phyloP scores from a whole-genome alignment of 2,113 vertebrate genomes.

The Gopherus evgoodei region DNA sequence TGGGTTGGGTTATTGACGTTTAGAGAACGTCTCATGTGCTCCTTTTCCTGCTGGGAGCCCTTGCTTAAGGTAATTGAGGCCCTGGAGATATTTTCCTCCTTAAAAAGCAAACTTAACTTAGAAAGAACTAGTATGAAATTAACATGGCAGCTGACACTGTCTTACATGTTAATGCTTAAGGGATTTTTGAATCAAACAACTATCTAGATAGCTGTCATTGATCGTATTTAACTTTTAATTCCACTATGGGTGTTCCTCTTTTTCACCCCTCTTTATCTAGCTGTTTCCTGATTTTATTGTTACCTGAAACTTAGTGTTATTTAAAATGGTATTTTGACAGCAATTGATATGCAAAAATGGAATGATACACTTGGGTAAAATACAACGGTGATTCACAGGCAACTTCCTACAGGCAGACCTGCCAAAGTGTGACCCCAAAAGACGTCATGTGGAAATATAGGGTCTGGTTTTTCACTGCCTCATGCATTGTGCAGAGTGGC shows the following conservation, averaged over 20 bases:
- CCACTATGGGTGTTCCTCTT: neutral
- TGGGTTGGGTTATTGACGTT: neutral
- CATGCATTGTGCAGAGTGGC: neutral
- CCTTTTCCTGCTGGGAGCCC: neutral
- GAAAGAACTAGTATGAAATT: neutral
- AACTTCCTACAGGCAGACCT: neutral
- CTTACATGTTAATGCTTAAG: neutral
- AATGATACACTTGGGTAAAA: neutral
- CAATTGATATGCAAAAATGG: neutral
- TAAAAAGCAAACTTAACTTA: neutral
- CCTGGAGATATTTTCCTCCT: neutral
- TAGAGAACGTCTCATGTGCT: neutral
- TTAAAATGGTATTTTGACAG: neutral
- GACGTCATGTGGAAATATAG: neutral
- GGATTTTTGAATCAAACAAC: neutral
- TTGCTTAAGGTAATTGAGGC: neutral
- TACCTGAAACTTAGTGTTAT: neutral
- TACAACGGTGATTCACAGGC: neutral
- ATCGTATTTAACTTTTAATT: neutral
- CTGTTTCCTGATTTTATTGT: neutral
- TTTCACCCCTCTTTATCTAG: neutral
- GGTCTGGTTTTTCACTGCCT: neutral
- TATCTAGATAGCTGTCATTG: neutral
- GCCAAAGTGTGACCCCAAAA: neutral
- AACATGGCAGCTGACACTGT: neutral